Base-by-base conservation (phyloP, 2,888 invertebrate species). In the Globia sparganii region DNA sequence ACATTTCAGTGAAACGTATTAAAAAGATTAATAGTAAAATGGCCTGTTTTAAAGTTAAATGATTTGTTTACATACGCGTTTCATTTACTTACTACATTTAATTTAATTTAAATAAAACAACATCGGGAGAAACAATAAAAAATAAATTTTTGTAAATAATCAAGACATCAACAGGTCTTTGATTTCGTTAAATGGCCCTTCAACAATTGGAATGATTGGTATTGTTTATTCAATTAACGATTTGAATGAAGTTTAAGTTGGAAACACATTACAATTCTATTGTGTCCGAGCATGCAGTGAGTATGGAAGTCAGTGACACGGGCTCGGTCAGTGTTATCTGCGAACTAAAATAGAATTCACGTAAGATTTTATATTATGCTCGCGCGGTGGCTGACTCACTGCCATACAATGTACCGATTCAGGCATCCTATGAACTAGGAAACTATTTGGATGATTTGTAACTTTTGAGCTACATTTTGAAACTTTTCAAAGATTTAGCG, bases 321-420 rank as follows among this genome's bases (percentile, higher is more conserved):
- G 18, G 80, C 69, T 73, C 83, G 82, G 84, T 70, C 85, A 79
- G 49, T 86, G 88, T 87, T 91, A 91, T 89, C 90, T 90, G 80
- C 34, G 71, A 76, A 87, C 90, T 88, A 89, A 91, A 91, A 91
- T 91, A 91, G 91, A 89, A 88, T 88, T 86, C 88, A 87, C 86
- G 89, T 88, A 90, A 89, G 86, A 88, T 90, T 87, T 85, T 85
- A 87, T 85, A 87, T 82, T 66, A 37, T 78, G 77, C 78, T 83
- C 78, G 80, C 75, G 84, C 79, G 86, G 80, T 74, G 80, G 77
- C 78, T 91, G 91, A 91, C 85, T 91, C 91, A 91, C 78, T 78
- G 64, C 61, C 68, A 69, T 82, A 84, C 76, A 82, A 79, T 83
- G 79, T 83, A 75, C 66, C 28, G 68, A 87, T 62, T 77, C 62